Percentiles rank a stretch among this genome's conserved stretches.
phyloP scores from a whole-genome alignment of 2,113 vertebrate species.

The Prunella fulvescens region DNA sequence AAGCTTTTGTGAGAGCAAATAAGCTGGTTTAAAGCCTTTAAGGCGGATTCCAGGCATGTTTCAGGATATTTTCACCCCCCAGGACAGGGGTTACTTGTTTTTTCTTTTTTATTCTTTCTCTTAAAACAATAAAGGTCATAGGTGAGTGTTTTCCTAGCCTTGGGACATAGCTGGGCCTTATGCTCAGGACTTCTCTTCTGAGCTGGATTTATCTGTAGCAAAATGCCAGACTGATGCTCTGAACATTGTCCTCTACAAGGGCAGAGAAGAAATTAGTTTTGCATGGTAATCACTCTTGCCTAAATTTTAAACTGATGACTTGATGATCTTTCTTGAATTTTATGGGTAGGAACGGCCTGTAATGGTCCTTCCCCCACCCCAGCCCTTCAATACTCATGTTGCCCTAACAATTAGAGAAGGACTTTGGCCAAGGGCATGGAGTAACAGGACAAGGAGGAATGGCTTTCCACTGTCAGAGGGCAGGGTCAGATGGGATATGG shows the following conservation, averaged over 20 bases:
- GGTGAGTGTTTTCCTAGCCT: background rate
- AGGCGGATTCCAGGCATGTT: background rate
- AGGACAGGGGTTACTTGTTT: background rate
- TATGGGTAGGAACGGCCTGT: background rate
- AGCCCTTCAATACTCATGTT: background rate
- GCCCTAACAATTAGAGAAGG: background rate
- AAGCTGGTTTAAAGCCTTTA: background rate
- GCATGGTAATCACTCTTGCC: background rate
- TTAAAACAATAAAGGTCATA: background rate
- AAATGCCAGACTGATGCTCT: background rate
- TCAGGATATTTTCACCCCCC: background rate
- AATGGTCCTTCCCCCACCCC: background rate
- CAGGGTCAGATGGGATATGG: background rate
- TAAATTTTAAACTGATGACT: background rate
- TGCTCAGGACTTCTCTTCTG: background rate
- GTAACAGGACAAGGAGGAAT: background rate
- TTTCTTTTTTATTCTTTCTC: background rate
- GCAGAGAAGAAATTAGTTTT: background rate
- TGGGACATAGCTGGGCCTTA: background rate
- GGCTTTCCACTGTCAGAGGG: background rate
- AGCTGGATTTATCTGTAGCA: background rate
- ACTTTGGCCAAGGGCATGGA: background rate
- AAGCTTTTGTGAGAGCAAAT: background rate
- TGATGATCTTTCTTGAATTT: background rate
- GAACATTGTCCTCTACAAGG: background rate